These are phyloP conservation scores for Dysdera silvatica DNA, from an alignment of 1,140 invertebrate genomes.

Conservation along the genomic window DNA sequence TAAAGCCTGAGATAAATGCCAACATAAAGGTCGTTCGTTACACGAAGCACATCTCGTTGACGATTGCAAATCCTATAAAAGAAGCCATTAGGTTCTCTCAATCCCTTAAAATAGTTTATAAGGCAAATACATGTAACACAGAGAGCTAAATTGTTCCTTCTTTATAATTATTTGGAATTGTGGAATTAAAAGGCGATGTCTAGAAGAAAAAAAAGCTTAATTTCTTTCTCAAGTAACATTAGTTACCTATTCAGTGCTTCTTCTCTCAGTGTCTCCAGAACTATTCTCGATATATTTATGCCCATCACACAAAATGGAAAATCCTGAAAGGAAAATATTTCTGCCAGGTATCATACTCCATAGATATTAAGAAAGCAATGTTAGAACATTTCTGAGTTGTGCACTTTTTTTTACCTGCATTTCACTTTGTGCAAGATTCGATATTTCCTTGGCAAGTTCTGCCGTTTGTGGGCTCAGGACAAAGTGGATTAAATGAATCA, in stretches of 20 bases:
- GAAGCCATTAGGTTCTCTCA: background rate
- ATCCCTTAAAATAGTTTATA: background rate
- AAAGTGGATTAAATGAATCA: constrained; percentile 50
- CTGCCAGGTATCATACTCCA: background rate
- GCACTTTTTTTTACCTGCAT: constrained; percentile 41
- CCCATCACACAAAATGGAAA: constrained; percentile 54
- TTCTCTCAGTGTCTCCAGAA: constrained; percentile 48
- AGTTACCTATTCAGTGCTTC: constrained; percentile 49
- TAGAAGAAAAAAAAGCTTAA: background rate
- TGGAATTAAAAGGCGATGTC: background rate
- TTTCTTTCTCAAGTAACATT: background rate
- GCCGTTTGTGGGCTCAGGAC: constrained; percentile 41
- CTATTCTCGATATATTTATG: constrained; percentile 52
- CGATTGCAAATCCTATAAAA: constrained; percentile 47
- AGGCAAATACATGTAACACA: background rate
- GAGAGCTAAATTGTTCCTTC: background rate
- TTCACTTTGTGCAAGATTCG: constrained; percentile 48
- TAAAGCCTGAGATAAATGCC: constrained; percentile 47
- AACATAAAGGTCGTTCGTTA: constrained; percentile 49
- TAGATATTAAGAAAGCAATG: background rate
- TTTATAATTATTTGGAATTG: background rate
- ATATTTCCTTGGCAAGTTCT: constrained; percentile 47
- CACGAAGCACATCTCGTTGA: constrained; percentile 43
- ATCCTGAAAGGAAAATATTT: constrained; percentile 40
- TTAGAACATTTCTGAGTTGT: background rate